Percentiles rank a stretch among this genome's conserved stretches.
Conservation (phyloP, 2,113 vertebrate genomes). For the Tauraco erythrolophus region DNA sequence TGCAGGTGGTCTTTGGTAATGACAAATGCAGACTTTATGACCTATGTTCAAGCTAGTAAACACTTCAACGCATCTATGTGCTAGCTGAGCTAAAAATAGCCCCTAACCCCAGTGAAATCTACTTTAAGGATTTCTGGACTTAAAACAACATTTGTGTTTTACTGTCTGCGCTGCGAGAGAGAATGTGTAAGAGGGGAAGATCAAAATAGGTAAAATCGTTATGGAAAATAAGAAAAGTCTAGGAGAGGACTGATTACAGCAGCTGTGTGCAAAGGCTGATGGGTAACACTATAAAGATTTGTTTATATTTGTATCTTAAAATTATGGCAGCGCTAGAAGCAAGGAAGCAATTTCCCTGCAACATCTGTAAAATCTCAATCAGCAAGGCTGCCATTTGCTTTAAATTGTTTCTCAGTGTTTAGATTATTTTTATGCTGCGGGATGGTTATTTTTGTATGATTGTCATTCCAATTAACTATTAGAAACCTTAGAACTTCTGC, state of each 20-base stretch:
- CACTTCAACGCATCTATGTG: slow-evolving; percentile 31
- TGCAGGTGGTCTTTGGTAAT: slow-evolving; percentile 64
- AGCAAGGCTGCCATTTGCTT: not conserved
- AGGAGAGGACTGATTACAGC: not conserved
- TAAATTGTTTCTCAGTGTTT: not conserved
- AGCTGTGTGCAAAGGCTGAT: not conserved
- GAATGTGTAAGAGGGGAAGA: not conserved
- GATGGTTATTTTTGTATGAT: not conserved
- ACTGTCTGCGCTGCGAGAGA: not conserved
- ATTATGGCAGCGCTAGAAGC: not conserved
- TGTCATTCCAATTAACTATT: not conserved
- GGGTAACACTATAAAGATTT: not conserved
- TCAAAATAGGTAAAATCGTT: slow-evolving; percentile 3
- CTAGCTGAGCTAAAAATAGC: slow-evolving; percentile 57
- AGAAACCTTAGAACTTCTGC: not conserved
- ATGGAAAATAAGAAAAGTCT: not conserved
- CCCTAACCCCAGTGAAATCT: slow-evolving; percentile 20
- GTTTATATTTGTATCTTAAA: not conserved
- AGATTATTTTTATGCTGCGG: not conserved
- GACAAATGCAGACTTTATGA: slow-evolving; percentile 60
- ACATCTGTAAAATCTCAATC: not conserved
- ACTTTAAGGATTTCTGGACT: slow-evolving; percentile 39
- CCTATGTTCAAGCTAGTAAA: slow-evolving; percentile 64
- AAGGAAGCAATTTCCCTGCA: not conserved
- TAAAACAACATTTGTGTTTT: slow-evolving; percentile 18